phyloP scores from a whole-genome alignment of 2,888 invertebrate species.

The Chydorus sphaericus region DNA sequence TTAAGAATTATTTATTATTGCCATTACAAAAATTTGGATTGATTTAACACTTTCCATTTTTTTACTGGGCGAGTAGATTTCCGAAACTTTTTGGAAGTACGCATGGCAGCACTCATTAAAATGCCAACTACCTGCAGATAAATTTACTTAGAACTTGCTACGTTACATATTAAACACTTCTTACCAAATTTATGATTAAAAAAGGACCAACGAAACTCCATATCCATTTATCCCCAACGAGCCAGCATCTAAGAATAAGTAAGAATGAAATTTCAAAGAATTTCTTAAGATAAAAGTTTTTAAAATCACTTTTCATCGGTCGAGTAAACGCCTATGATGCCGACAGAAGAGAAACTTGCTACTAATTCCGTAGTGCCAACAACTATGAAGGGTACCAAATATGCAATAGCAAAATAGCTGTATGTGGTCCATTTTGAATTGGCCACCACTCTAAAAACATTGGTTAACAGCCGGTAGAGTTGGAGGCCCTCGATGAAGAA shows the following conservation, averaged over 20 bases:
- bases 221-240: constrained; percentile 21
- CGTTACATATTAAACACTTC: constrained; percentile 15
- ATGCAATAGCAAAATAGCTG: constrained; percentile 32
- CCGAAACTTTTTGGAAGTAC: constrained; percentile 14
- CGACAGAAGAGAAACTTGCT: constrained; percentile 14
- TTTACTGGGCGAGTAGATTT: too few species aligned
- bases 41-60: too few species aligned
- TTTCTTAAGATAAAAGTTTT: too few species aligned
- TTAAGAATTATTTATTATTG: too few species aligned
- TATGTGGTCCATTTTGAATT: too few species aligned
- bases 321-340: constrained; percentile 18
- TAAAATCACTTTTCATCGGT: constrained; percentile 20
- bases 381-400: constrained; percentile 25
- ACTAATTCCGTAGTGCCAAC: constrained; percentile 15
- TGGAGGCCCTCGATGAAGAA: constrained; percentile 38
- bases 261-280: not conserved
- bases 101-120: constrained; percentile 13
- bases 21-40: too few species aligned
- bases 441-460: constrained; percentile 37
- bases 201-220: constrained; percentile 23
- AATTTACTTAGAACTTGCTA: too few species aligned
- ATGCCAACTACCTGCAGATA: constrained; percentile 5
- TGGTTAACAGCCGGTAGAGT: constrained; percentile 34
- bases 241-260: constrained; percentile 21
- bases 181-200: constrained; percentile 20